Conservation (phyloP, 2,797 vertebrate species). For the Ctenochaetus hawaiiensis region DNA sequence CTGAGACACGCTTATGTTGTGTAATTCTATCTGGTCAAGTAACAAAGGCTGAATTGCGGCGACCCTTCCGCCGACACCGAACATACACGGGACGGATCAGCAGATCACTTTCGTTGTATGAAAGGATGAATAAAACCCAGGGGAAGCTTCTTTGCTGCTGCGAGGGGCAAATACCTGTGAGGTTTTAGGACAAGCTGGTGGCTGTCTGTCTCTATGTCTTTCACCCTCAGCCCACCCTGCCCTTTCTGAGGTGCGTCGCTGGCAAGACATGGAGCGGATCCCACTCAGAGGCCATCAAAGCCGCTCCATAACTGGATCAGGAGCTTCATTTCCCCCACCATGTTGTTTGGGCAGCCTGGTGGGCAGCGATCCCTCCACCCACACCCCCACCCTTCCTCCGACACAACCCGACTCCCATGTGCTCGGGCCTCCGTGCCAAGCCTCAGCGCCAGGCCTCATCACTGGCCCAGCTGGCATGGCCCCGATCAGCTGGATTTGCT, state of each 20-base stretch:
- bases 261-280: conserved; percentile 56
- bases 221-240: conserved; percentile 42
- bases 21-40: conserved; percentile 55
- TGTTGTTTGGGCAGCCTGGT: conserved; percentile 41
- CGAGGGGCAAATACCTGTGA: conserved; percentile 51
- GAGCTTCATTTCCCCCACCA: conserved; percentile 32
- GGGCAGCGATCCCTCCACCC: conserved; percentile 42
- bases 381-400: background rate
- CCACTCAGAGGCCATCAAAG: conserved; percentile 56
- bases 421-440: conserved; percentile 68
- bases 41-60: conserved; percentile 31
- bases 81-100: conserved; percentile 38
- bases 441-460: conserved; percentile 63
- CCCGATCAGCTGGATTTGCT: conserved; percentile 77
- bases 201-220: conserved; percentile 54
- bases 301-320: conserved; percentile 60
- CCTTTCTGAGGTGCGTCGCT: conserved; percentile 44
- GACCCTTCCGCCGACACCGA: conserved; percentile 30
- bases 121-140: conserved; percentile 56
- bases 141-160: conserved; percentile 18
- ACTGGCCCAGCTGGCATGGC: conserved; percentile 74
- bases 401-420: conserved; percentile 40
- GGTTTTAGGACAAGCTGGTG: conserved; percentile 55
- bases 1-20: conserved; percentile 61
- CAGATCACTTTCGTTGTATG: conserved; percentile 50